Percentiles rank a stretch among this genome's conserved stretches.
These are phyloP conservation scores for Gallinago stenura DNA, from an alignment of 2,797 vertebrate species.

Conservation along the genomic window DNA sequence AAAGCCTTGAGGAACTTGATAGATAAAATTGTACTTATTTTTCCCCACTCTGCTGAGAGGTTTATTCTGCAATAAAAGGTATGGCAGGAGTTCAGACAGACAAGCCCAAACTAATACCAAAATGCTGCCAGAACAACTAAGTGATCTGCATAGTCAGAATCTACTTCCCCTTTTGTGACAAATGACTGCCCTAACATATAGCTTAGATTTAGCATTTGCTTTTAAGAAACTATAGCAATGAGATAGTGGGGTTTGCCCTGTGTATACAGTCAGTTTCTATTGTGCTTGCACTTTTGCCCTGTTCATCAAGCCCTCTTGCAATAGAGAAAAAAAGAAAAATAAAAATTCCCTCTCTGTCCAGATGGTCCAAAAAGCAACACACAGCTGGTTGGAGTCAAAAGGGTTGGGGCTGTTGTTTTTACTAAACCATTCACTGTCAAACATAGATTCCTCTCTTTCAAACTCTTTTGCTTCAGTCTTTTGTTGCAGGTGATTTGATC, in stretches of 20 bases:
- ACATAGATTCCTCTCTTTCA: background rate
- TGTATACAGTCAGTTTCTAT: background rate
- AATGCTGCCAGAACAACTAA: background rate
- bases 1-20: constrained; percentile 1
- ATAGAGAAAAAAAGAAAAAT: background rate
- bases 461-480: background rate
- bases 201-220: background rate
- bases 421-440: background rate
- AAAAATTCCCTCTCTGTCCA: background rate
- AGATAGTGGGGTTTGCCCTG: background rate
- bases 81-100: background rate
- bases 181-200: background rate
- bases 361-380: constrained; percentile 13
- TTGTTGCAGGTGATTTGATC: background rate
- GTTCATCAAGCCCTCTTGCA: background rate
- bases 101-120: background rate
- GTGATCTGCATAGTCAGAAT: background rate
- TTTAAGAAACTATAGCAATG: background rate
- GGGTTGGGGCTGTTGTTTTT: background rate
- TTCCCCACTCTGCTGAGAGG: background rate
- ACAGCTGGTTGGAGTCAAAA: constrained; percentile 13
- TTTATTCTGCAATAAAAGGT: constrained; percentile 8
- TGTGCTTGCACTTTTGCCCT: background rate
- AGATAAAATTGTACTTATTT: constrained; percentile 45
- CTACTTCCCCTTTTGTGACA: background rate